Evolutionary conservation across 2,797 vertebrate species (phyloP), one percentile per base, ranked within the genome.

Genomic region (Furcifer pardalis): DNA sequence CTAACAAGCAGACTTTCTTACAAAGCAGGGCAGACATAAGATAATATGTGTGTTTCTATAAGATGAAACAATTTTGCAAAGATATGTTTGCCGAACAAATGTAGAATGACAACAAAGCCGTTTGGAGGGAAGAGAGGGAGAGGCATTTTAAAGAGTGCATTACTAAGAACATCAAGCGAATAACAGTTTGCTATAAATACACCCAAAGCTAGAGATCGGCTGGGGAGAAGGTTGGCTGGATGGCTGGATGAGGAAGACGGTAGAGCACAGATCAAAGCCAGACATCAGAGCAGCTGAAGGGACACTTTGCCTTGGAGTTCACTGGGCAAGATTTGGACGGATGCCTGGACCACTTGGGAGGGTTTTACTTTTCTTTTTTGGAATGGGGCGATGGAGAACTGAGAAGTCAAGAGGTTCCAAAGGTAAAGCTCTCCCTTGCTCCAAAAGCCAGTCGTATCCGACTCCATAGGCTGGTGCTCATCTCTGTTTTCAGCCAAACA

Each of bases 91-190:
- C n/a, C 35, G 69, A 68, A 68, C 46, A 80, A 32, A 42, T 8
- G 19, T 12, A 15, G 68, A 4, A 52, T 17, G 72, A 49, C 42
- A 74, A 42, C 35, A 4, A n/a, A 32, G 40, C 6, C 23, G 32
- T 5, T 27, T 2, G 23, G 19, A 23, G 7, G 19, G 73, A 1
- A 17, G 9, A 7, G 2, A 1, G 40, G 8, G 9, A 7, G 2
- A 1, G 40, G 23, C 27, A 15, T 30, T 25, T 5, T 23, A 59
- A 59, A 35, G 69, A 40, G 52, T 10, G 4, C 9, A 5, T 73
- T 27, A 56, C 75, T 62, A 40, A 72, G 46, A n/a, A 10, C 3
- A 3, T 35, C 30, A 12, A 32, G 56, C 13, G 8, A 46, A 79
- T 23, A 72, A 44, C 56, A 0, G 19, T 23, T 27, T 35, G 23